Conservation (phyloP, 2,888 invertebrate species). For the Mellilla xanthometata region DNA sequence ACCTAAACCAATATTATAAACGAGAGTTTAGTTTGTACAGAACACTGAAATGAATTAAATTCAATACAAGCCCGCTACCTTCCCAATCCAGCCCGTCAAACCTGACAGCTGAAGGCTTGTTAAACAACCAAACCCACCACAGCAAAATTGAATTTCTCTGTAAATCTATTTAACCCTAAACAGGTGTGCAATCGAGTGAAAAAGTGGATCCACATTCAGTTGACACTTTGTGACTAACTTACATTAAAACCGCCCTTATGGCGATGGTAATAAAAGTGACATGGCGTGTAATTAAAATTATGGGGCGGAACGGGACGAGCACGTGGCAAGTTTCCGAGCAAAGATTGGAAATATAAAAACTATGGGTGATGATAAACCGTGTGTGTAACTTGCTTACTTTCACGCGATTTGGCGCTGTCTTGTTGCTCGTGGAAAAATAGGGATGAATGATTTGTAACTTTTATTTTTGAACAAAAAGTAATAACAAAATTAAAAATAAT, state of each 20-base stretch:
- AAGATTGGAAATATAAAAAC: slow-evolving; percentile 47
- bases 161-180: slow-evolving; percentile 46
- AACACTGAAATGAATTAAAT: slow-evolving; percentile 6
- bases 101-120: slow-evolving; percentile 20
- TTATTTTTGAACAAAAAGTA: background rate
- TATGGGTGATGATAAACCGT: slow-evolving; percentile 41
- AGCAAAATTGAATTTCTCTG: slow-evolving; percentile 31
- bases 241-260: slow-evolving; percentile 41
- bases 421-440: slow-evolving; percentile 15
- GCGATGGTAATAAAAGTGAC: slow-evolving; percentile 27
- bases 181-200: slow-evolving; percentile 69
- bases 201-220: slow-evolving; percentile 64
- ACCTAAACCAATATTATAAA: slow-evolving; percentile 14
- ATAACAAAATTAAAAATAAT: too few relatives aligned
- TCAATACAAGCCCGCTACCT: slow-evolving; percentile 5
- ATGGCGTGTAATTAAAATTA: slow-evolving; percentile 28
- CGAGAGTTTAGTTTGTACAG: slow-evolving; percentile 2
- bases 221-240: slow-evolving; percentile 68
- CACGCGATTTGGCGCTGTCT: slow-evolving; percentile 29
- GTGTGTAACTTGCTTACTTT: slow-evolving; percentile 42
- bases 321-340: slow-evolving; percentile 49
- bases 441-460: background rate
- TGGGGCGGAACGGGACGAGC: slow-evolving; percentile 40
- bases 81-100: slow-evolving; percentile 18
- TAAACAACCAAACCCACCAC: slow-evolving; percentile 26